phyloP scores from a whole-genome alignment of 37 sponge, comb jelly and placozoan species.

The Beroe forskalii region DNA sequence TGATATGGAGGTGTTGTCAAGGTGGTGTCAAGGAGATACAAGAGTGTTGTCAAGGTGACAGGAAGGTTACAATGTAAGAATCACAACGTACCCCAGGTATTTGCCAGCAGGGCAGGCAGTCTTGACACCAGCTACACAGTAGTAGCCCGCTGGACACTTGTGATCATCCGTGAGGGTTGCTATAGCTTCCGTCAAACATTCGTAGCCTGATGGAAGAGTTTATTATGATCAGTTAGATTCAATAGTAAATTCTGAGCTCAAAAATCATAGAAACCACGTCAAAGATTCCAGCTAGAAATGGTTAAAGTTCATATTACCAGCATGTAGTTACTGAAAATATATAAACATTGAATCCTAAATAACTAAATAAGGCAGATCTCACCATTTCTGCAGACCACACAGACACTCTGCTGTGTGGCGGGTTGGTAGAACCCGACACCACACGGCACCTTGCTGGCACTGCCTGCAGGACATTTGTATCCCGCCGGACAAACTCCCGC shows the following conservation, averaged over 20 bases:
- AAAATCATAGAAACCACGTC: too few relatives aligned
- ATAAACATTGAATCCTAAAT: too few relatives aligned
- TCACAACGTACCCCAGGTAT: conserved; percentile 22
- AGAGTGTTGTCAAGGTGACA: too few relatives aligned
- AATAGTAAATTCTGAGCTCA: too few relatives aligned
- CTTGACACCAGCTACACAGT: conserved; percentile 22
- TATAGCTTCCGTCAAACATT: background rate
- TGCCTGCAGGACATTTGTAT: conserved; percentile 42
- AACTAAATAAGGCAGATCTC: too few relatives aligned
- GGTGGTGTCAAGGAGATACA: too few relatives aligned
- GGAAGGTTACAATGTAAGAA: too few relatives aligned
- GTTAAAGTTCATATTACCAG: too few relatives aligned
- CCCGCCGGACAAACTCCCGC: conserved; percentile 37
- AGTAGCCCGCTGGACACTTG: conserved; percentile 52
- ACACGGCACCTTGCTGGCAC: conserved; percentile 5
- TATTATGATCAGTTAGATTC: too few relatives aligned
- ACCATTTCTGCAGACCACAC: conserved; percentile 25
- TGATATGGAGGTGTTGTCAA: too few relatives aligned
- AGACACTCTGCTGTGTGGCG: background rate
- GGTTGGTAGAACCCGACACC: conserved; percentile 11
- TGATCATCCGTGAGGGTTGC: background rate
- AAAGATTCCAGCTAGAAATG: too few relatives aligned
- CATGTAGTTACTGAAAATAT: too few relatives aligned
- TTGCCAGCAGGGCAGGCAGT: conserved; percentile 17
- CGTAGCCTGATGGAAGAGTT: background rate